Evolutionary conservation across 2,113 vertebrate species (phyloP), one percentile per base, ranked within the genome.

Genomic region (human): DNA sequence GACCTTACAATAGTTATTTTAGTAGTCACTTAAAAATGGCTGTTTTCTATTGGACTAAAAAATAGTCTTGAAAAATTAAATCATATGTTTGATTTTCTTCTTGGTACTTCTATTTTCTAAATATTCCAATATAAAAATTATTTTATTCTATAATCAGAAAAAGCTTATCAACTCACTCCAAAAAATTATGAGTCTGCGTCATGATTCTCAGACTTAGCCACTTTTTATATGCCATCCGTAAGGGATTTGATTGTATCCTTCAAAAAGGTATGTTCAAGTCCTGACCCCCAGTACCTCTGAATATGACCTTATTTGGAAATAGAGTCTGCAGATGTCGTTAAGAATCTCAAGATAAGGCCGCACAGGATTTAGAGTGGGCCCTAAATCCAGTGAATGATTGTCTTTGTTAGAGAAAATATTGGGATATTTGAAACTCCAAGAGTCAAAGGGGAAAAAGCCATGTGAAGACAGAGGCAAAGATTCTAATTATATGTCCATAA

Each of bases 1-100:
- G 73, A 84, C 52, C 48, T 88, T 76, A 89, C 48, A 88, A 82
- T 94, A 22, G 27, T 92, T 89, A 11, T 95, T 90, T 95, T 48
- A 43, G 27, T 40, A 20, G 25, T 93, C 50, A 93, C 35, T 73
- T 73, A 59, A 75, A 92, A n/a, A 64, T 55, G 16, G 32, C 38
- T 91, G 2, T 79, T 93, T 93, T 91, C 30, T 75, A 9, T 22
- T 82, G n/a, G 16, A 30, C 30, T 90, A n/a, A 94, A 93, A 86
- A 57, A 25, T 48, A 73, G 52, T 70, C 40, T 89, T 75, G 12
- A 27, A 52, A 82, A 96, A 81, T 75, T 64, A 64, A 95, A 85
- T 45, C 10, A 32, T 45, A 35, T 73, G 18, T 50, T 96, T 55
- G 81, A 70, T 43, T 94, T 84, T 85, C 12, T 61, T 91, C 38